Conservation (phyloP, 35 echinoderm and acorn worm species). For the Apostichopus japonicus region DNA sequence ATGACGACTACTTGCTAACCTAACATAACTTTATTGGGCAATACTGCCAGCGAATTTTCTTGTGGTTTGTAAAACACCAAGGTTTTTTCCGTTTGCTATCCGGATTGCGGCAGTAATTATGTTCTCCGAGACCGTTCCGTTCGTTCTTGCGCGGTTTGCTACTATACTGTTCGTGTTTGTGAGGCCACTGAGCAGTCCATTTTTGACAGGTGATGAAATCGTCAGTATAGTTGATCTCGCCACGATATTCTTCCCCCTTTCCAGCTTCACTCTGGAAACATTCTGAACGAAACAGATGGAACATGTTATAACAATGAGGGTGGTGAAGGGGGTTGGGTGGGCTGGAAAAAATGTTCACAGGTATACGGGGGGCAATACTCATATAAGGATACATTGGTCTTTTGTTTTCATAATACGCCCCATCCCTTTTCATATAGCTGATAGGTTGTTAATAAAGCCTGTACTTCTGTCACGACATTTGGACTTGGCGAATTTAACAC, state of each 20-base stretch:
- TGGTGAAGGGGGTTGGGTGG: neutral
- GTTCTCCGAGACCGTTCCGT: constrained; percentile 76
- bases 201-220: constrained; percentile 87
- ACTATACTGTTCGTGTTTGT: constrained; percentile 73
- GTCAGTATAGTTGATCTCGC: constrained; percentile 80
- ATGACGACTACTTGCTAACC: too few relatives aligned
- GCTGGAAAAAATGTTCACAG: neutral
- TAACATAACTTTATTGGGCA: constrained; percentile 81
- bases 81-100: constrained; percentile 67
- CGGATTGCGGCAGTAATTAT: constrained; percentile 95
- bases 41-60: constrained; percentile 81
- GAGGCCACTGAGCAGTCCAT: constrained; percentile 86
- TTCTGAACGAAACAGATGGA: constrained; percentile 8
- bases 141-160: constrained; percentile 67
- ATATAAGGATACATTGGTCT: too few relatives aligned
- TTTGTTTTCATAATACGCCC: too few relatives aligned
- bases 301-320: neutral
- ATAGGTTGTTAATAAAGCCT: too few relatives aligned
- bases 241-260: constrained; percentile 86
- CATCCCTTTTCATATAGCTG: too few relatives aligned
- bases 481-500: too few relatives aligned
- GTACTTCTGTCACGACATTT: too few relatives aligned
- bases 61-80: constrained; percentile 94
- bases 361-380: neutral
- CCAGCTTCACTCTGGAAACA: constrained; percentile 76